Conservation (phyloP, 2,113 vertebrate genomes). For the Gnathonemus longibarbis region DNA sequence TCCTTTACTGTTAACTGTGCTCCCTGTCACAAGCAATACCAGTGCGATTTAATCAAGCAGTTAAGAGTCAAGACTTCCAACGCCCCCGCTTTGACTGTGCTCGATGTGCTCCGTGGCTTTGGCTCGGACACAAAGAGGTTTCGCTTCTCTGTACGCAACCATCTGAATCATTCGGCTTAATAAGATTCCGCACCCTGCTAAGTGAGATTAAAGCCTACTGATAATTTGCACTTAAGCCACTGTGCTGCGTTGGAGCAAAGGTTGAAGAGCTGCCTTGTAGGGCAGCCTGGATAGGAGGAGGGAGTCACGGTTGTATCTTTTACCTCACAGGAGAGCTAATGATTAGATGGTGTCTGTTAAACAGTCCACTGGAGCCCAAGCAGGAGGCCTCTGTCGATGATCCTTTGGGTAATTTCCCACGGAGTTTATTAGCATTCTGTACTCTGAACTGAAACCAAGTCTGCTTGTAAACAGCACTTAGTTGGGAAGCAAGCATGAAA, state of each 20-base stretch:
- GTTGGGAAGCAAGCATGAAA: neutral
- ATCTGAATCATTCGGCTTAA: conserved; percentile 23
- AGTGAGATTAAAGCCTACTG: conserved; percentile 26
- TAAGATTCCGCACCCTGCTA: conserved; percentile 27
- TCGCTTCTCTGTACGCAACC: neutral
- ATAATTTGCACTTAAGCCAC: conserved; percentile 29
- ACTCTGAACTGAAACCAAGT: conserved; percentile 8
- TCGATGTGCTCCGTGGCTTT: neutral
- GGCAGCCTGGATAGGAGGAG: conserved; percentile 24
- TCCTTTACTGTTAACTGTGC: neutral
- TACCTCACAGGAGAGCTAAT: conserved; percentile 19
- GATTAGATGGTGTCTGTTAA: conserved; percentile 25
- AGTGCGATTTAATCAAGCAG: neutral
- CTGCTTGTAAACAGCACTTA: neutral
- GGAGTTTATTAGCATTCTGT: neutral
- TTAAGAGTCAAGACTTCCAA: neutral
- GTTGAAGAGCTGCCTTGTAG: conserved; percentile 28
- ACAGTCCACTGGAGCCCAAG: neutral
- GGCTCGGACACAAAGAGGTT: neutral
- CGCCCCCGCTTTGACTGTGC: neutral
- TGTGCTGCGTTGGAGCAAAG: conserved; percentile 31
- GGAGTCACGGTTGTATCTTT: neutral
- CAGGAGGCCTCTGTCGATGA: neutral
- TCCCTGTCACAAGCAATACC: neutral
- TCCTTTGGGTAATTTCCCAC: neutral